A percentile compares a stretch with the other conserved stretches of the same genome.
Conservation (phyloP, 2,113 vertebrate species). For the Pristiophorus japonicus region DNA sequence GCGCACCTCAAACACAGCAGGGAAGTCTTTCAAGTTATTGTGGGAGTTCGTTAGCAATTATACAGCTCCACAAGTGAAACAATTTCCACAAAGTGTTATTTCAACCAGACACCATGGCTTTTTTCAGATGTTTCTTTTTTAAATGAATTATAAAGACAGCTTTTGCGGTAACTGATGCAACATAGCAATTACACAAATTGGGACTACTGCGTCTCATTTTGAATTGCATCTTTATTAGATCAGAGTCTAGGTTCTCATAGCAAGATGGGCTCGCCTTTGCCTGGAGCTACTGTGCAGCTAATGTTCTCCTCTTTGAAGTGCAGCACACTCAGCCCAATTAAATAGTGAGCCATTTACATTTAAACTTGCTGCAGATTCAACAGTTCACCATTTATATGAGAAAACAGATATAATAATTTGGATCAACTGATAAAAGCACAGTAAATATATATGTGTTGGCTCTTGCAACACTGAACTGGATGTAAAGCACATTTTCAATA, state of each 20-base stretch:
- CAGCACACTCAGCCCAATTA: conserved; percentile 40
- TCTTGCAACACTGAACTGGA: background rate
- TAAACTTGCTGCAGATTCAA: background rate
- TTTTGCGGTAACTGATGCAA: conserved; percentile 10
- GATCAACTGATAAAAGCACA: background rate
- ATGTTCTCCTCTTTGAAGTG: conserved; percentile 58
- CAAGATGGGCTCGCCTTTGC: conserved; percentile 64
- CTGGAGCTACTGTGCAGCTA: conserved; percentile 56
- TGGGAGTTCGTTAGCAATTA: conserved; percentile 13
- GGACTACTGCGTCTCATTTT: background rate
- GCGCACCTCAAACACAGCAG: conserved; percentile 35
- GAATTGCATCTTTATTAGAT: conserved; percentile 46
- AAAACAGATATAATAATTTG: background rate
- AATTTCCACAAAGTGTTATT: conserved; percentile 11
- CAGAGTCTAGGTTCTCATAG: conserved; percentile 55
- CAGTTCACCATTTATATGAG: background rate
- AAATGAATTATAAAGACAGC: background rate
- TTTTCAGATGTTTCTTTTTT: background rate
- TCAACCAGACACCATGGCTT: background rate
- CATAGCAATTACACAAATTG: conserved; percentile 10
- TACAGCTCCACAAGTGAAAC: background rate
- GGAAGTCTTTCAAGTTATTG: background rate
- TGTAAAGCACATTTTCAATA: background rate
- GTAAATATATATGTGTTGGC: background rate
- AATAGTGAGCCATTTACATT: conserved; percentile 36